These are phyloP conservation scores for Hypselothyrea guttata DNA, from an alignment of 2,888 invertebrate genomes.

Conservation along the genomic window DNA sequence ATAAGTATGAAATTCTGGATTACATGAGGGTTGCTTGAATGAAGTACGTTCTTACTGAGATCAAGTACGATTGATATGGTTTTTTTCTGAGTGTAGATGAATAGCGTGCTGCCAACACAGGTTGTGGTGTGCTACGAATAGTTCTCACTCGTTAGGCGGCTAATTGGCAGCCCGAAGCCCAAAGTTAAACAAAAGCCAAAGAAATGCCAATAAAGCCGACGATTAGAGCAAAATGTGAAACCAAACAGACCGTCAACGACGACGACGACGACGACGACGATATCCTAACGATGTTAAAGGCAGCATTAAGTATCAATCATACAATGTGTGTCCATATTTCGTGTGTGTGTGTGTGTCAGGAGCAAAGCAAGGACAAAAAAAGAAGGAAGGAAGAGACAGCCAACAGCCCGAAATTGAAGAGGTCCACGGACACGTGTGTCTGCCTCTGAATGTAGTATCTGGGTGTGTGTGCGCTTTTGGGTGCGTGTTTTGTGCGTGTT, in stretches of 20 bases:
- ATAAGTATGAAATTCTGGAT: too few species aligned
- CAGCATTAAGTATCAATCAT: constrained; percentile 73
- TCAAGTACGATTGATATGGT: too few species aligned
- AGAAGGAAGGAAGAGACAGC: constrained; percentile 10
- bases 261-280: constrained; percentile 49
- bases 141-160: constrained; percentile 49
- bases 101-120: neutral
- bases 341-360: constrained; percentile 2
- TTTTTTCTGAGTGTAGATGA: too few species aligned
- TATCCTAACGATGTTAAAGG: constrained; percentile 73
- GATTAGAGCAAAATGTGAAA: constrained; percentile 43
- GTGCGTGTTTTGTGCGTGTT: constrained; percentile 52
- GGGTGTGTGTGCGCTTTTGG: constrained; percentile 16
- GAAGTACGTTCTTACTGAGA: too few species aligned
- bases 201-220: constrained; percentile 70
- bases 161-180: constrained; percentile 68
- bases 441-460: neutral
- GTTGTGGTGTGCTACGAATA: neutral
- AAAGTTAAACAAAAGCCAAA: constrained; percentile 69
- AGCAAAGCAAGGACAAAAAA: constrained; percentile 38
- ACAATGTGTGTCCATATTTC: constrained; percentile 29
- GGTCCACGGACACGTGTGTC: constrained; percentile 56
- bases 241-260: constrained; percentile 34
- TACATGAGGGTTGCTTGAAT: too few species aligned
- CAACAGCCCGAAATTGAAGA: constrained; percentile 51